phyloP scores from a whole-genome alignment of 2,113 vertebrate genomes.

The Megaceryle maxima region DNA sequence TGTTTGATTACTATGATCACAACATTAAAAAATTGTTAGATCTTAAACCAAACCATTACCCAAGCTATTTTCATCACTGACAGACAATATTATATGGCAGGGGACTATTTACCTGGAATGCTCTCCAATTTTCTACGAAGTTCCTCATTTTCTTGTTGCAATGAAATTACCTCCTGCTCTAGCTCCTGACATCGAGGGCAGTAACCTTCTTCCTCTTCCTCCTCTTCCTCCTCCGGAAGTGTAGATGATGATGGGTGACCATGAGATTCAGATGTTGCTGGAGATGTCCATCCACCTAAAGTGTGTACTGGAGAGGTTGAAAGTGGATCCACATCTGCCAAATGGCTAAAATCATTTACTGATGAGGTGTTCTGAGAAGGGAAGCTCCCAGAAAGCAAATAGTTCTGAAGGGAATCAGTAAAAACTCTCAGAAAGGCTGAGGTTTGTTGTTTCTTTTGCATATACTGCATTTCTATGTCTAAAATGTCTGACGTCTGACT shows the following conservation, averaged over 20 bases:
- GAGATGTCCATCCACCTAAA: slow-evolving; percentile 93
- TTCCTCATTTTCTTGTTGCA: slow-evolving; percentile 98
- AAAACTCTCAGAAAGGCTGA: slow-evolving; percentile 94
- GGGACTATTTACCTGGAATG: slow-evolving; percentile 84
- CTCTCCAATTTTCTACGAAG: slow-evolving; percentile 93
- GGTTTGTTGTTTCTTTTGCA: slow-evolving; percentile 94
- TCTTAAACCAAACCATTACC: not conserved
- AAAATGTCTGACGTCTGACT: slow-evolving; percentile 82
- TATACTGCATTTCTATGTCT: slow-evolving; percentile 86
- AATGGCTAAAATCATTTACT: slow-evolving; percentile 81
- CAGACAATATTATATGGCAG: not conserved
- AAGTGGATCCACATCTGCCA: slow-evolving; percentile 82
- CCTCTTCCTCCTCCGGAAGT: slow-evolving; percentile 91
- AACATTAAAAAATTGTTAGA: not conserved
- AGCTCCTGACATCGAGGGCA: slow-evolving; percentile 95
- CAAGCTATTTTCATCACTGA: not conserved
- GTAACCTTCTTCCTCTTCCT: slow-evolving; percentile 92
- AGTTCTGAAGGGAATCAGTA: slow-evolving; percentile 96
- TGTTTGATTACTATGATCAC: not conserved
- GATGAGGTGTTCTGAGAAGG: slow-evolving; percentile 78
- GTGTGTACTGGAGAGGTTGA: slow-evolving; percentile 87
- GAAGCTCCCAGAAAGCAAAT: slow-evolving; percentile 88
- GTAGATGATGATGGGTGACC: slow-evolving; percentile 97
- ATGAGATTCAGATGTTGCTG: slow-evolving; percentile 93
- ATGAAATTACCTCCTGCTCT: slow-evolving; percentile 95